Conservation (phyloP, 2,113 vertebrate genomes). For the Lophura nycthemera region DNA sequence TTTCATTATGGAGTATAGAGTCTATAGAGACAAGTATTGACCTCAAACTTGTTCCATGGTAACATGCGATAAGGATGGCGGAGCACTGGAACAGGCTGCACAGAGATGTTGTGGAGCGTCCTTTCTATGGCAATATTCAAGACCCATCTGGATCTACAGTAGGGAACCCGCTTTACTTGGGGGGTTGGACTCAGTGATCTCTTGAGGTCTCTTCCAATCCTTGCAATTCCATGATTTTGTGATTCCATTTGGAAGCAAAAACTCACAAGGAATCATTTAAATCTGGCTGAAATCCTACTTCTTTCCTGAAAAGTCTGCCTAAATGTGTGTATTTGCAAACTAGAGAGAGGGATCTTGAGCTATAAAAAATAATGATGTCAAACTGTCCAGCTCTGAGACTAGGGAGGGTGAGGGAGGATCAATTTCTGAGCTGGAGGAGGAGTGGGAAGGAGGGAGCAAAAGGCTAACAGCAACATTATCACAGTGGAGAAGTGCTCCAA, state of each 20-base stretch:
- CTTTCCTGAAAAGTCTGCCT: not conserved
- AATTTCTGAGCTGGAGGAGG: not conserved
- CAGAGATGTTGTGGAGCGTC: too few species aligned
- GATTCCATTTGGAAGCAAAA: not conserved
- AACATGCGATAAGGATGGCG: too few species aligned
- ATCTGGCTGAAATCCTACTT: not conserved
- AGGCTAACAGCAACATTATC: not conserved
- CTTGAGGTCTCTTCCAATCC: too few species aligned
- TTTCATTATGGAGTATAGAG: not conserved
- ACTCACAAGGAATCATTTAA: not conserved
- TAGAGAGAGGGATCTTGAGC: not conserved
- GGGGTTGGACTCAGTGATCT: too few species aligned
- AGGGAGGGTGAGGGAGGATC: not conserved
- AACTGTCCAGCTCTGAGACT: not conserved
- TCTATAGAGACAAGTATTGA: too few species aligned
- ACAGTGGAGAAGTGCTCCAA: rapidly evolving
- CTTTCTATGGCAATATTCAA: too few species aligned
- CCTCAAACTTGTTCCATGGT: too few species aligned
- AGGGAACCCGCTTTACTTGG: too few species aligned
- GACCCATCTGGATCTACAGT: too few species aligned
- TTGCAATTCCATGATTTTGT: too few species aligned
- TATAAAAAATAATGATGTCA: not conserved
- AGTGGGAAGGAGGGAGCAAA: not conserved
- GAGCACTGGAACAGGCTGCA: too few species aligned
- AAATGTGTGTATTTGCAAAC: not conserved